phyloP scores from a whole-genome alignment of 2,797 vertebrate genomes.

The Todus mexicanus region DNA sequence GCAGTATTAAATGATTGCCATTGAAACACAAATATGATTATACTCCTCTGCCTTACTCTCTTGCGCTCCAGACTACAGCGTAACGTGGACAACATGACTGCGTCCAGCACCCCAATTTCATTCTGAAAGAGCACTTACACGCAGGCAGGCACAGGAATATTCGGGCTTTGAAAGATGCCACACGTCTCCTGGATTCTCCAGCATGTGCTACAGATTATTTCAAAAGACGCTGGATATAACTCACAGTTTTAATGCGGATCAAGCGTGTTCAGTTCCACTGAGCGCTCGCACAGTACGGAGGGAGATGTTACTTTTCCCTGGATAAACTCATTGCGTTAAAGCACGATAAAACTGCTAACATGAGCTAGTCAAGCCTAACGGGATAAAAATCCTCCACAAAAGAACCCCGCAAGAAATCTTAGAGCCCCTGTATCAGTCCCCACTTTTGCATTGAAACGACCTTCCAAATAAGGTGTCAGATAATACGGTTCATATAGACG shows the following conservation, averaged over 20 bases:
- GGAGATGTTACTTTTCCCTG: not conserved
- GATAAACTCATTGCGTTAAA: not conserved
- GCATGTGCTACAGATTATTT: not conserved
- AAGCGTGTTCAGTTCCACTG: not conserved
- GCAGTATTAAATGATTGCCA: slow-evolving; percentile 62
- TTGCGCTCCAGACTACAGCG: not conserved
- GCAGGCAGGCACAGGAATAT: not conserved
- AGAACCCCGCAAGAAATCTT: slow-evolving; percentile 10
- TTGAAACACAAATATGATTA: slow-evolving; percentile 63
- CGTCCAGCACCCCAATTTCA: not conserved
- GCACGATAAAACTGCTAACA: not conserved
- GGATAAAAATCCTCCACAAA: not conserved
- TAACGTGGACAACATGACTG: not conserved
- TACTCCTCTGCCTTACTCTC: slow-evolving; percentile 12
- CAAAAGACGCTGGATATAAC: not conserved
- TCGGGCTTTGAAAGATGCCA: not conserved
- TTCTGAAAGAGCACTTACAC: slow-evolving; percentile 18
- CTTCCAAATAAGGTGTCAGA: slow-evolving; percentile 68
- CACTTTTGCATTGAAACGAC: slow-evolving; percentile 63
- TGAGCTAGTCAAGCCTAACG: not conserved
- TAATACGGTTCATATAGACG: slow-evolving; percentile 19
- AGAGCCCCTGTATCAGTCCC: not conserved
- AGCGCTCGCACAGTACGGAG: not conserved
- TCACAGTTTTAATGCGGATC: not conserved
- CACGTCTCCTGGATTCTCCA: not conserved